phyloP scores from a whole-genome alignment of 2,113 vertebrate species.

The Sorex fumeus region DNA sequence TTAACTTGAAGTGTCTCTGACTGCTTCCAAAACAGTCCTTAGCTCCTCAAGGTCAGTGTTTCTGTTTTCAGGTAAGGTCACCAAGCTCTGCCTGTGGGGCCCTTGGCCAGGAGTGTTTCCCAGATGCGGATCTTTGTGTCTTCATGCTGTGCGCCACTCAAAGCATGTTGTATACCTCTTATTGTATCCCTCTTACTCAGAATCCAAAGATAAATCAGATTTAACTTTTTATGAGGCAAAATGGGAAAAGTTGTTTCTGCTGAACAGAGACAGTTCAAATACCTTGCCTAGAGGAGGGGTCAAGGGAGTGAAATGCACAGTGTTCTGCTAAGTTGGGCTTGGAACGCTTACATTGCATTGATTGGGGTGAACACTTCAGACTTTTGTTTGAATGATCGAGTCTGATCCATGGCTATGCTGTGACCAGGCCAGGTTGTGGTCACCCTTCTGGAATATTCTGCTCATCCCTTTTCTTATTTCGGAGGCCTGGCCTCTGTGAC shows the following conservation, averaged over 20 bases:
- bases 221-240: slow-evolving; percentile 41
- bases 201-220: slow-evolving; percentile 26
- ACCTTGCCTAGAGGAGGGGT: not conserved
- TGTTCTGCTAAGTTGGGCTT: not conserved
- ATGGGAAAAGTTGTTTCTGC: not conserved
- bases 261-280: not conserved
- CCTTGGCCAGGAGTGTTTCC: not conserved
- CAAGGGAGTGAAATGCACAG: not conserved
- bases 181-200: not conserved
- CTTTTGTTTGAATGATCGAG: not conserved
- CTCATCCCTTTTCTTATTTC: not conserved
- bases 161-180: not conserved
- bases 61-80: not conserved
- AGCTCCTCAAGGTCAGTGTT: slow-evolving; percentile 39
- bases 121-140: not conserved
- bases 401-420: not conserved
- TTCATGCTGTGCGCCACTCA: not conserved
- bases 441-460: not conserved
- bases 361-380: not conserved
- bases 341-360: not conserved
- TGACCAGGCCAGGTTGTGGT: not conserved
- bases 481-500: not conserved
- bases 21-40: slow-evolving; percentile 35
- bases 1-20: not conserved
- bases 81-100: not conserved